Evolutionary conservation across 2,888 invertebrate genomes (phyloP).

Genomic region (Tinea semifulvella): DNA sequence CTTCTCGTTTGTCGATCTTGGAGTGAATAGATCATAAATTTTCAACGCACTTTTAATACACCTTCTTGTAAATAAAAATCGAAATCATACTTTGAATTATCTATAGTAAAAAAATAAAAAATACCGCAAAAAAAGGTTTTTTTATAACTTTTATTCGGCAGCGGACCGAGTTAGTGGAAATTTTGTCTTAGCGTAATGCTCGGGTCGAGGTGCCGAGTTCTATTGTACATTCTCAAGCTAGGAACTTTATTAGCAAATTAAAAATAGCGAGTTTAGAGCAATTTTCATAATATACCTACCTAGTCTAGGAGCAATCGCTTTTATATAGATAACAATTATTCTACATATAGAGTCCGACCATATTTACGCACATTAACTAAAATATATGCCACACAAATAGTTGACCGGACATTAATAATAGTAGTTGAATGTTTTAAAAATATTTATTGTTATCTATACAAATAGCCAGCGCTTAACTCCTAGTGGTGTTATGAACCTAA

Average conservation of each 20-base stretch:
- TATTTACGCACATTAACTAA: too few relatives aligned
- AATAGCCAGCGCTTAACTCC: neutral
- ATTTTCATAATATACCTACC: conserved; percentile 51
- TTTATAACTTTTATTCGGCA: conserved; percentile 38
- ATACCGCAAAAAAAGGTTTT: conserved; percentile 44
- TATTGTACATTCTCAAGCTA: conserved; percentile 46
- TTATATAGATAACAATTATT: neutral
- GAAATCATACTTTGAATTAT: conserved; percentile 30
- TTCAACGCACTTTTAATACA: conserved; percentile 39
- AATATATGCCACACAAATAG: too few relatives aligned
- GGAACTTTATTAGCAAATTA: conserved; percentile 27
- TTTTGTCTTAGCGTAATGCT: conserved; percentile 33
- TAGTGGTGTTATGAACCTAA: conserved; percentile 5
- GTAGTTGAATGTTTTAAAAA: too few relatives aligned
- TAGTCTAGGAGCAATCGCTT: conserved; percentile 28
- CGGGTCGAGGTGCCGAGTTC: conserved; percentile 25
- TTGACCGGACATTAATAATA: too few relatives aligned
- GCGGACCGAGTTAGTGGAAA: conserved; percentile 41
- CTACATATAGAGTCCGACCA: too few relatives aligned
- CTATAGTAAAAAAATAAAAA: conserved; percentile 39
- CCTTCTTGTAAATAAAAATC: conserved; percentile 51
- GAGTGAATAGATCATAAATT: conserved; percentile 48
- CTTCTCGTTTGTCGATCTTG: conserved; percentile 39
- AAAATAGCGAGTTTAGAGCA: conserved; percentile 53
- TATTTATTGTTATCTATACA: neutral